phyloP scores from a whole-genome alignment of 2,888 invertebrate species.

The Embidobia sp. region DNA sequence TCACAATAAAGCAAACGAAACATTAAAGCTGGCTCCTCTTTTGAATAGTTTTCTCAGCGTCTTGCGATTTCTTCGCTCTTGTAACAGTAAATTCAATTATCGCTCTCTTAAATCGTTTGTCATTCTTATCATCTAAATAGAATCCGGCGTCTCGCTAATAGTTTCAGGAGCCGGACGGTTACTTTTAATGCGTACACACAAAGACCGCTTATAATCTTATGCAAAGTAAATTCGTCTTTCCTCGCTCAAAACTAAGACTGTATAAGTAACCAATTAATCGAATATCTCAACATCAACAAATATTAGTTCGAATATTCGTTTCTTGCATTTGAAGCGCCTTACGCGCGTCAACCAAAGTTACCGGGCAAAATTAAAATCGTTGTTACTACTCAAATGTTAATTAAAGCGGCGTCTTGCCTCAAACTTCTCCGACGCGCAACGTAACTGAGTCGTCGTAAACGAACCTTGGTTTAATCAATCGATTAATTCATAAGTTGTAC shows the following conservation, averaged over 20 bases:
- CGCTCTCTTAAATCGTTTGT: conserved; percentile 73
- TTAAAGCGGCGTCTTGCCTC: too few species aligned
- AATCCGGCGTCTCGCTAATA: conserved; percentile 67
- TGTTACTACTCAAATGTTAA: conserved; percentile 11
- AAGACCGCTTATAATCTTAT: conserved; percentile 66
- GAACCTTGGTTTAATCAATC: conserved; percentile 28
- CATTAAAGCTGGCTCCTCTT: conserved; percentile 68
- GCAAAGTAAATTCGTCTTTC: conserved; percentile 67
- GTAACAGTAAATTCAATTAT: conserved; percentile 79
- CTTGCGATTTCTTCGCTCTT: conserved; percentile 80
- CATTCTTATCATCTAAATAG: conserved; percentile 68
- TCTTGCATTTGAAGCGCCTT: conserved; percentile 14
- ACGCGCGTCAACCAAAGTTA: conserved; percentile 5
- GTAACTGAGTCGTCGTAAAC: too few species aligned
- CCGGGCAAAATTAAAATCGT: conserved; percentile 25
- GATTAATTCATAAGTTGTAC: conserved; percentile 62
- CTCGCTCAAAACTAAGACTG: conserved; percentile 60
- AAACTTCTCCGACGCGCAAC: too few species aligned
- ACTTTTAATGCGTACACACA: conserved; percentile 67
- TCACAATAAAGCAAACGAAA: conserved; percentile 17
- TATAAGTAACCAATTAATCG: conserved; percentile 62
- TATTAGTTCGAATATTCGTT: conserved; percentile 29
- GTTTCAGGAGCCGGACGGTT: conserved; percentile 66
- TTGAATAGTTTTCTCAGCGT: conserved; percentile 66
- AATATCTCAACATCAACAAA: conserved; percentile 34